These are phyloP conservation scores for Salmo trutta DNA, from an alignment of 2,797 vertebrate genomes.

Conservation along the genomic window DNA sequence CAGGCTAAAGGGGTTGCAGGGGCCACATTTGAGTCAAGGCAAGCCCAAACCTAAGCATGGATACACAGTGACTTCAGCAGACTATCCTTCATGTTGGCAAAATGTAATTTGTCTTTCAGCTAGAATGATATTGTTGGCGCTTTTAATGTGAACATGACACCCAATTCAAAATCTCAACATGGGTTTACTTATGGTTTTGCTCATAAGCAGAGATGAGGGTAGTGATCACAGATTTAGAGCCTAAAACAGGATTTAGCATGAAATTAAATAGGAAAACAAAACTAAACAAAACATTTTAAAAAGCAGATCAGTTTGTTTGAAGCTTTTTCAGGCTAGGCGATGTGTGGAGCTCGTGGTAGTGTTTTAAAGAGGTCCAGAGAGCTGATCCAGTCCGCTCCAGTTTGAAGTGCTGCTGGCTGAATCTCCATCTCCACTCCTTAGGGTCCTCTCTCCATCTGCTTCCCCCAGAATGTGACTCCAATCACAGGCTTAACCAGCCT, in stretches of 20 bases:
- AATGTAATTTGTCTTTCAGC: neutral
- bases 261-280: slow-evolving; percentile 23
- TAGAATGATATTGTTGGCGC: neutral
- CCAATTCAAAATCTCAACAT: neutral
- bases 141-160: neutral
- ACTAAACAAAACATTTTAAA: slow-evolving; percentile 11
- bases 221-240: slow-evolving; percentile 7
- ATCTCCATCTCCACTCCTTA: neutral
- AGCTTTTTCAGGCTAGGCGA: slow-evolving; percentile 7
- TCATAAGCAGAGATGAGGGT: slow-evolving; percentile 11
- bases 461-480: neutral
- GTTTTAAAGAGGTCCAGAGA: neutral
- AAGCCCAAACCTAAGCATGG: neutral
- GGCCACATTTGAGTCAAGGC: neutral
- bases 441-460: slow-evolving; percentile 7
- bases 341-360: slow-evolving; percentile 8
- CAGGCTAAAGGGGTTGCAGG: neutral
- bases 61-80: neutral
- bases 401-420: neutral
- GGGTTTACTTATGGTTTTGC: neutral
- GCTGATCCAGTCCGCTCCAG: neutral
- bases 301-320: slow-evolving; percentile 34
- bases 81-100: neutral
- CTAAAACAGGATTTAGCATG: slow-evolving; percentile 21
- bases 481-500: neutral